These are phyloP conservation scores for Papio anubis DNA, from an alignment of 2,113 vertebrate species.

Conservation along the genomic window DNA sequence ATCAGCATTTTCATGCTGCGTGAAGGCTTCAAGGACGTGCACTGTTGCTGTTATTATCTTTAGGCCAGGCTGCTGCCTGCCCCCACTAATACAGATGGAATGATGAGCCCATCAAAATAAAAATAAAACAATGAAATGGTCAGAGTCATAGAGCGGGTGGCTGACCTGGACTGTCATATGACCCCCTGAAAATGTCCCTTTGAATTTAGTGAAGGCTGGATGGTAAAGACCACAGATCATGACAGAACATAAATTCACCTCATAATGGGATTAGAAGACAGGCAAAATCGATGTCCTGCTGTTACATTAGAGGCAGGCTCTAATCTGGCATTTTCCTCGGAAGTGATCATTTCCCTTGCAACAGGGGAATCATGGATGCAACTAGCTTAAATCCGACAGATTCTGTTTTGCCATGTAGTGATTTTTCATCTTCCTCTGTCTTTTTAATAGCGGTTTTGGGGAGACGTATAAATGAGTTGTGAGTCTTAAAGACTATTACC, in stretches of 20 bases:
- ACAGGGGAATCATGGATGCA: neutral
- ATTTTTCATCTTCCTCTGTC: constrained; percentile 63
- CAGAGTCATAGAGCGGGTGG: constrained; percentile 5
- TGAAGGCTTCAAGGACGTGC: constrained; percentile 14
- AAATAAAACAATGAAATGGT: constrained; percentile 26
- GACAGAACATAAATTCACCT: constrained; percentile 63
- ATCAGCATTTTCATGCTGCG: constrained; percentile 61
- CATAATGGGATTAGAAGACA: constrained; percentile 70
- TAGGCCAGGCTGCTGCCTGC: constrained; percentile 11
- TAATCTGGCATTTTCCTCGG: constrained; percentile 62
- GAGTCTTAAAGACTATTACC: constrained; percentile 56
- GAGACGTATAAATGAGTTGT: constrained; percentile 42
- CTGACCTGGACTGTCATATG: neutral
- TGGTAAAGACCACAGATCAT: constrained; percentile 59
- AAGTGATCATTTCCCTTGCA: constrained; percentile 59
- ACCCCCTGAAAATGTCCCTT: constrained; percentile 52
- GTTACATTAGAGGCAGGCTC: constrained; percentile 52
- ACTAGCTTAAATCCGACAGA: constrained; percentile 32
- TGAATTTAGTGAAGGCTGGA: constrained; percentile 54
- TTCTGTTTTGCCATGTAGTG: constrained; percentile 38
- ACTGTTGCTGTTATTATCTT: constrained; percentile 49
- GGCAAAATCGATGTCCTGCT: constrained; percentile 68
- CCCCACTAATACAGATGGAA: neutral
- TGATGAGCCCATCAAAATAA: constrained; percentile 60
- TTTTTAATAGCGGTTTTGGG: constrained; percentile 47